Percentiles rank a stretch among this genome's conserved stretches.
phyloP scores from a whole-genome alignment of 2,113 vertebrate species.

The Pomatostomus ruficeps region DNA sequence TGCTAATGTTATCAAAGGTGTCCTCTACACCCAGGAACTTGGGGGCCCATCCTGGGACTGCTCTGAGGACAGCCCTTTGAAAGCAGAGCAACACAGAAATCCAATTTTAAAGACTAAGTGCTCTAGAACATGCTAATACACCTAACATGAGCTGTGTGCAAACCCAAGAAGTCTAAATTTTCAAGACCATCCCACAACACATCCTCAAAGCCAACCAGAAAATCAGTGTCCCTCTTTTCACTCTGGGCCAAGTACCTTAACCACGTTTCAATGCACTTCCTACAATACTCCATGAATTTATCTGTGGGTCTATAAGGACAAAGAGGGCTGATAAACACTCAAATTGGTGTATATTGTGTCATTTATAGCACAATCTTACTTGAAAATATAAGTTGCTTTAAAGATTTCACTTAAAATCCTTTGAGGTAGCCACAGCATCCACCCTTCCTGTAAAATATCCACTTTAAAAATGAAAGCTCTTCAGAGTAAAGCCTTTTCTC shows the following conservation, averaged over 20 bases:
- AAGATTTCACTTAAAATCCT: not conserved
- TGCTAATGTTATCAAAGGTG: not conserved
- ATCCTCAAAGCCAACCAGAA: not conserved
- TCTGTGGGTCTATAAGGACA: not conserved
- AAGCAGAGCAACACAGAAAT: not conserved
- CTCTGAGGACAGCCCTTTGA: not conserved
- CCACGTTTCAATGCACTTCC: not conserved
- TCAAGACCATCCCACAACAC: not conserved
- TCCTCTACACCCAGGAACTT: not conserved
- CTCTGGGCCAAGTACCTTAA: not conserved
- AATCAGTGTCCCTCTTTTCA: not conserved
- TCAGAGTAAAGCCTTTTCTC: not conserved
- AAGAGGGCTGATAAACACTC: not conserved
- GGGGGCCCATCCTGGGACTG: not conserved
- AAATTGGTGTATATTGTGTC: not conserved
- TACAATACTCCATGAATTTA: not conserved
- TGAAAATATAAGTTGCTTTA: not conserved
- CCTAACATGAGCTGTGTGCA: not conserved
- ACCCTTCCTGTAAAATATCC: not conserved
- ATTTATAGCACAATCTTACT: not conserved
- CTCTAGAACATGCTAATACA: not conserved
- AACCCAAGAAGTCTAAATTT: not conserved
- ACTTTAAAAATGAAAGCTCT: not conserved
- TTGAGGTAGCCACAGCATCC: not conserved
- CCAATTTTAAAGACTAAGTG: not conserved